Base-by-base conservation (phyloP, 2,113 vertebrate genomes). In the Mohoua ochrocephala region DNA sequence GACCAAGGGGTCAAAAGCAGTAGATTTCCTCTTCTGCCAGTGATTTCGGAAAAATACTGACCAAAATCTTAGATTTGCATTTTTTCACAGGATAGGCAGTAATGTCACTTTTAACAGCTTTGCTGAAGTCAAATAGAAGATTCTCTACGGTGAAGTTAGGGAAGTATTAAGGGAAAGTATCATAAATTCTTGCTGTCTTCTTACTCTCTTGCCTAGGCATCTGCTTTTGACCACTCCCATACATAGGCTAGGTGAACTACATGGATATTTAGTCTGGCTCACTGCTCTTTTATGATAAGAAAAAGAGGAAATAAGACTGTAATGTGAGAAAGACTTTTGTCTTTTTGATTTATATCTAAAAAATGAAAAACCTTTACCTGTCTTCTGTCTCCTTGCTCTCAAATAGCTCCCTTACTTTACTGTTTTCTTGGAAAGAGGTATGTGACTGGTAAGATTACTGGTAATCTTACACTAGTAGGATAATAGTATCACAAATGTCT, bases 361-460 rank as follows among this genome's bases (percentile, higher is more conserved):
- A 83, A 86, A 30, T 47, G 1, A 91, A 88, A 87, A 95, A 50
- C 4, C 20, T 73, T 91, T 70, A 65, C 39, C 33, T 93, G 18
- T 96, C 81, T 93, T 93, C 89, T 96, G 88, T 96, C 75, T 94
- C 31, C 63, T 63, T 92, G 77, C 80, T 96, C 42, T 92, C 88
- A 92, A 78, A 90, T 96, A 95, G 86, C 91, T 95, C 49, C 67
- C 95, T 88, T 95, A 89, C 89, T 89, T 94, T 94, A 93, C 90
- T 78, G 60, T 95, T 95, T 95, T 84, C 95, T 96, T 93, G 84
- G 95, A 95, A 87, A 74, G 80, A 95, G 91, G 89, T 95, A 93
- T 86, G 83, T 96, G 80, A 75, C 69, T 84, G 81, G 39, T 95
- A 96, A 91, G 60, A 87, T 85, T 79, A 31, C 82, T 67, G 65